Evolutionary conservation across 2,797 vertebrate genomes (phyloP).

Genomic region (Lutjanus argentimaculatus): DNA sequence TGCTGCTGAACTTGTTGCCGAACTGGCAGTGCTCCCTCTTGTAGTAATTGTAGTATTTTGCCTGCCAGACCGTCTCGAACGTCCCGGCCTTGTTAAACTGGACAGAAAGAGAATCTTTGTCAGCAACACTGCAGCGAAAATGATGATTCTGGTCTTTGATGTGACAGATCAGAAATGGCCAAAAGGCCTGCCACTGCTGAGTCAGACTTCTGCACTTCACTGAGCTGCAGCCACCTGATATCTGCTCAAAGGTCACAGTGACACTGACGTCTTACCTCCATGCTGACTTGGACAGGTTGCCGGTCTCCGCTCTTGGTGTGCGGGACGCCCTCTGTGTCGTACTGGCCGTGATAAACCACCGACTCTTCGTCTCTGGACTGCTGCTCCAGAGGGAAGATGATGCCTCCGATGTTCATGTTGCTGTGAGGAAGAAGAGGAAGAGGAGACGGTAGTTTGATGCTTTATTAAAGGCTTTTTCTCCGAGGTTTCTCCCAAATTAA

Average conservation of each 20-base stretch:
- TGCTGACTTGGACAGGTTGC: conserved; percentile 95
- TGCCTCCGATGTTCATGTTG: conserved; percentile 93
- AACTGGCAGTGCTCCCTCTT: conserved; percentile 98
- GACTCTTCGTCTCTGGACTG: conserved; percentile 91
- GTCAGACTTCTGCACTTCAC: background rate
- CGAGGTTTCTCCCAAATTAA: too few relatives aligned
- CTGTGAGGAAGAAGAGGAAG: conserved; percentile 75
- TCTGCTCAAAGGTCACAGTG: background rate
- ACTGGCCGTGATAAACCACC: conserved; percentile 90
- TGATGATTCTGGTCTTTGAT: background rate
- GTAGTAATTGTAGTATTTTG: conserved; percentile 99
- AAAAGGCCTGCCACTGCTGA: background rate
- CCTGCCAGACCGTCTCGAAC: conserved; percentile 99
- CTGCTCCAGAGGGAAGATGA: conserved; percentile 92
- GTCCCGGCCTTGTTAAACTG: conserved; percentile 89
- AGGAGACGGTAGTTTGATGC: background rate
- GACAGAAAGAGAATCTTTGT: conserved; percentile 51
- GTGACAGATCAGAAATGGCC: background rate
- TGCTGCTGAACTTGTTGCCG: conserved; percentile 95
- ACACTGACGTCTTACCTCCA: conserved; percentile 87
- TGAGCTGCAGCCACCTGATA: background rate
- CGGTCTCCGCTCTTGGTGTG: conserved; percentile 98
- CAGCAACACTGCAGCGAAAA: background rate
- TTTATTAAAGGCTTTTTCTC: background rate
- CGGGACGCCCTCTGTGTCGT: conserved; percentile 96